Conservation (phyloP, 2,797 vertebrate genomes). For the Sparidentex hasta region DNA sequence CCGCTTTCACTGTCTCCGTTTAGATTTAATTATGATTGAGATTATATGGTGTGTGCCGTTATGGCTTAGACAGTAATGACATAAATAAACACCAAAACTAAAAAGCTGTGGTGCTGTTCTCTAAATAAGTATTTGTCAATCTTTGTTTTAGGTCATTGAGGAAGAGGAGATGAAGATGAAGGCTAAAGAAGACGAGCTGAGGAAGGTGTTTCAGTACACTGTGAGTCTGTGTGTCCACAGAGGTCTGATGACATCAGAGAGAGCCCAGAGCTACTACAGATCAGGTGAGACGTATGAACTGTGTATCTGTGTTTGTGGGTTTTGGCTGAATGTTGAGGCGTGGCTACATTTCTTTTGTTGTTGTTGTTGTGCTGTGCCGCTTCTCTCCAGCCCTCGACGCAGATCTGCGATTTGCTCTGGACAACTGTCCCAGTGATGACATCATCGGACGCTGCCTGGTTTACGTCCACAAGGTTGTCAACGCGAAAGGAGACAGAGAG, state of each 20-base stretch:
- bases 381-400: slow-evolving; percentile 79
- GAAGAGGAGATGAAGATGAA: slow-evolving; percentile 13
- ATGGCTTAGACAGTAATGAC: background rate
- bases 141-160: slow-evolving; percentile 25
- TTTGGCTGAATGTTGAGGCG: background rate
- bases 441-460: slow-evolving; percentile 80
- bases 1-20: background rate
- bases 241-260: slow-evolving; percentile 71
- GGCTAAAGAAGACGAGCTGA: slow-evolving; percentile 64
- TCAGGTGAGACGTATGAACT: slow-evolving; percentile 77
- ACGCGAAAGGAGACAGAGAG: slow-evolving; percentile 44
- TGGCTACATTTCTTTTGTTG: too few relatives aligned
- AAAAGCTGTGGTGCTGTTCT: background rate
- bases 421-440: slow-evolving; percentile 51
- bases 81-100: background rate
- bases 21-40: background rate
- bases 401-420: slow-evolving; percentile 83
- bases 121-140: background rate
- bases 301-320: background rate
- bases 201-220: slow-evolving; percentile 67
- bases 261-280: slow-evolving; percentile 75
- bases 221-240: slow-evolving; percentile 75
- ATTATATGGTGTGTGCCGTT: background rate
- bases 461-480: slow-evolving; percentile 84
- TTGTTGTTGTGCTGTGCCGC: background rate